A percentile compares a stretch with the other conserved stretches of the same genome.
Conservation (phyloP, 2,113 vertebrate genomes). For the Xenopus borealis region DNA sequence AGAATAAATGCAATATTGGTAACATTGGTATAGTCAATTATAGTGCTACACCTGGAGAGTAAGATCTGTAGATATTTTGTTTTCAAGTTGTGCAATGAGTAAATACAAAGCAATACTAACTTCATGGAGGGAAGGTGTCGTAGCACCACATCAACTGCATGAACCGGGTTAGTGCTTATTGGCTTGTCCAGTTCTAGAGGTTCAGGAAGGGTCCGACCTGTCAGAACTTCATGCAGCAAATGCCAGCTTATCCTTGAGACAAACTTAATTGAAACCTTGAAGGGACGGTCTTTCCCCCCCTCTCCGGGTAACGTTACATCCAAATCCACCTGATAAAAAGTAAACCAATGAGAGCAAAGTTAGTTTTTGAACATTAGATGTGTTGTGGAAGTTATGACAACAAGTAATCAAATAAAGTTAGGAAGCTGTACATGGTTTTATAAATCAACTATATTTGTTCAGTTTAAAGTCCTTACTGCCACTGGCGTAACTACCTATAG, state of each 20-base stretch:
- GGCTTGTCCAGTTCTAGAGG: conserved; percentile 98
- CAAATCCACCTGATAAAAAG: conserved; percentile 84
- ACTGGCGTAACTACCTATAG: no score
- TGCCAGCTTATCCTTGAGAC: conserved; percentile 99
- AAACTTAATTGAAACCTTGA: conserved; percentile 96
- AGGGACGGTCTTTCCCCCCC: conserved; percentile 96
- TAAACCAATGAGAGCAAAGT: neutral
- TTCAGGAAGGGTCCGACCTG: conserved; percentile 91
- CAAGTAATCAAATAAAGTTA: no score
- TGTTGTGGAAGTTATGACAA: no score
- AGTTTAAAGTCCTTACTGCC: no score
- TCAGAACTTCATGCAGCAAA: conserved; percentile 95
- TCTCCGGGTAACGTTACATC: conserved; percentile 97
- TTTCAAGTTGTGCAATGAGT: no score
- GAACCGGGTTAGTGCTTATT: conserved; percentile 98
- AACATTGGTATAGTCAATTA: no score
- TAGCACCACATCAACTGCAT: conserved; percentile 97
- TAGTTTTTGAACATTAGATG: no score
- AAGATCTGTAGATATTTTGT: no score
- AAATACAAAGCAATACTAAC: conserved; percentile 63
- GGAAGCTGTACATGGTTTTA: no score
- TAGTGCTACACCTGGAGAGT: no score
- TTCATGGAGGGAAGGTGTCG: conserved; percentile 98
- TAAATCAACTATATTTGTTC: no score
- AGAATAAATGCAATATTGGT: no score